Evolutionary conservation across 2,797 vertebrate species (phyloP), one percentile per base, ranked within the genome.

Genomic region (Paedocypris micromegethes): DNA sequence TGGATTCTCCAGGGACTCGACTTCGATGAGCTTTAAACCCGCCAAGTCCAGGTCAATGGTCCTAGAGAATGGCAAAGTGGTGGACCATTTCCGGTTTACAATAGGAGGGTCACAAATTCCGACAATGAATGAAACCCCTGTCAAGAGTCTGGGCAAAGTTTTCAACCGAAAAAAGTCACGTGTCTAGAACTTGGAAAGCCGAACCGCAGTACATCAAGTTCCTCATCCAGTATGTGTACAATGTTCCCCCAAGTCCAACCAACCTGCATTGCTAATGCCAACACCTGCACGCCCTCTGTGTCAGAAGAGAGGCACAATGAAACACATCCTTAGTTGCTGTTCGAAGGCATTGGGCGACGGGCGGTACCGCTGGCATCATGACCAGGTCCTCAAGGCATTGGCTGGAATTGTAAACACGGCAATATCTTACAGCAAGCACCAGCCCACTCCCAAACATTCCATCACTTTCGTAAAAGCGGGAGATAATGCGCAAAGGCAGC

Each of bases 21-120:
- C 39, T 8, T 9, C 4, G 54, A 41, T 56, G 40, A n/a, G 9
- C 37, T 73, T 64, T n/a, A 63, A 71, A 7, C 50, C 68, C 48
- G 62, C 9, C 4, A 57, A 65, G 6, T 61, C 62, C 43, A 68
- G 39, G 43, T 69, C 70, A 6, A 40, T 70, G 9, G 70, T 76
- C 3, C 43, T 76, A 41, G 69, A 7, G 7, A 58, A 51, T 39
- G 65, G 74, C 3, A 72, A 60, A 44, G 50, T 66, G 43, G 40
- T 4, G 4, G 49, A 62, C 57, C n/a, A 62, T 45, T 63, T 66
- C 52, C 5, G 46, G 9, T 71, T 67, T 55, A 50, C 5, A 45
- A 23, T 72, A 9, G 9, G 6, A 40, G 58, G 38, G 5, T 9
- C 58, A 46, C 3, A 23, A 6, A 75, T 70, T 7, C 47, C 51